Evolutionary conservation across 1,140 invertebrate genomes (phyloP), one percentile per base, ranked within the genome.

Genomic region (honey bee (Apis mellifera)): DNA sequence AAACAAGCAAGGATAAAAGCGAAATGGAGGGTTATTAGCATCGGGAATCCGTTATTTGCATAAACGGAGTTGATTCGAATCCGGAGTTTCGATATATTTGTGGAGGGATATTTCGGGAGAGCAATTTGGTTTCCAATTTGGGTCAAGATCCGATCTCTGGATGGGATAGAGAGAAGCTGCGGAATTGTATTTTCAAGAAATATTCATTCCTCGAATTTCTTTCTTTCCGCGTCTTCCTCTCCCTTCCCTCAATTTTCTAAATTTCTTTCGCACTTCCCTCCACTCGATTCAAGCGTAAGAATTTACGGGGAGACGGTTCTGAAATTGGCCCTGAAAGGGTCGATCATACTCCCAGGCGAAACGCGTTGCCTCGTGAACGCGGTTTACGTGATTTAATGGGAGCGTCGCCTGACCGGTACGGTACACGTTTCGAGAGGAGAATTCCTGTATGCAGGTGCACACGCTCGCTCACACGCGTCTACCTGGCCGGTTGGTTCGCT

Each of bases 341-440:
- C 32, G 32, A 42, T 42, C 32, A 42, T 42, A 42, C 4, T 42
- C 32, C 32, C 32, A 42, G 32, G 32, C 32, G 32, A 42, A 42
- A 42, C 32, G 32, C 32, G 5, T 42, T 2, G 81, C 86, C 76
- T 65, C 57, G 68, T 8, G 32, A 42, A 42, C 7, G 52, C 73
- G 50, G 32, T 42, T 42, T 42, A 42, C 32, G 77, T 86, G 89
- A 88, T 90, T 90, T 89, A 90, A 83, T 83, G 82, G 66, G 73
- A 88, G 83, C 60, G 78, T 60, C 76, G 75, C 86, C 85, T 87
- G 5, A 7, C 83, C 89, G 78, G 87, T 73, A 77, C 66, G 86
- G 50, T 86, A 21, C 64, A 66, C 64, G 64, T 48, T n/a, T 60
- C 52, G 17, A 32, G 21, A 17, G 48, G 55, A 78, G 77, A 68